These are phyloP conservation scores for Ooceraea biroi DNA, from an alignment of 1,140 invertebrate species.

Conservation along the genomic window DNA sequence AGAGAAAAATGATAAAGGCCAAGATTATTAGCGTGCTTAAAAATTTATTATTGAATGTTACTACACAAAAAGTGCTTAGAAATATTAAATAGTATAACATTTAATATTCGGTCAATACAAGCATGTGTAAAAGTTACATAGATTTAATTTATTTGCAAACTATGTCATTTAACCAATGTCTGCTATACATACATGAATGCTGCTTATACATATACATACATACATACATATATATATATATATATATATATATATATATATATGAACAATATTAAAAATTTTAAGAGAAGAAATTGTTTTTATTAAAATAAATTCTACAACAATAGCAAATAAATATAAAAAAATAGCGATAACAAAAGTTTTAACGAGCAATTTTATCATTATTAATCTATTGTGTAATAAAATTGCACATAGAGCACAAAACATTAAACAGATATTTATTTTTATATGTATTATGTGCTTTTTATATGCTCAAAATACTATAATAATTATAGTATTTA, in stretches of 20 bases:
- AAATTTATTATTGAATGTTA: slow-evolving; percentile 38
- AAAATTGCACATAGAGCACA: slow-evolving; percentile 51
- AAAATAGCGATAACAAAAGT: slow-evolving; percentile 22
- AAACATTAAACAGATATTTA: slow-evolving; percentile 22
- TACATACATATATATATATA: no score
- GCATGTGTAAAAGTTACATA: slow-evolving; percentile 11
- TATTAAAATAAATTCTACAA: slow-evolving; percentile 6
- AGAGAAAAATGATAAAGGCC: slow-evolving; percentile 19
- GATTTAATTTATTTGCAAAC: slow-evolving; percentile 18
- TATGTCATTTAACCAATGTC: slow-evolving; percentile 1
- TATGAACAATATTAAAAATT: slow-evolving; percentile 27
- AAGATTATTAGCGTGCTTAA: slow-evolving; percentile 54
- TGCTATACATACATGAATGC: background rate
- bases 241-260: no score
- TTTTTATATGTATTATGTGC: slow-evolving; percentile 41
- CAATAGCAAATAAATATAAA: slow-evolving; percentile 42
- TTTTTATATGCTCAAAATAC: slow-evolving; percentile 10
- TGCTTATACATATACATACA: no score
- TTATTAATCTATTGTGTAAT: slow-evolving; percentile 9
- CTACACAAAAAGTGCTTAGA: slow-evolving; percentile 39
- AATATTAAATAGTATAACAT: slow-evolving; percentile 34
- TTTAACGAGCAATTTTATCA: slow-evolving; percentile 36
- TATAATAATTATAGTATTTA: slow-evolving; percentile 15
- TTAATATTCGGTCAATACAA: slow-evolving; percentile 20
- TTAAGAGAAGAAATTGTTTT: slow-evolving; percentile 19